Evolutionary conservation across 2,888 invertebrate species (phyloP).

Genomic region (Aricia artaxerxes): DNA sequence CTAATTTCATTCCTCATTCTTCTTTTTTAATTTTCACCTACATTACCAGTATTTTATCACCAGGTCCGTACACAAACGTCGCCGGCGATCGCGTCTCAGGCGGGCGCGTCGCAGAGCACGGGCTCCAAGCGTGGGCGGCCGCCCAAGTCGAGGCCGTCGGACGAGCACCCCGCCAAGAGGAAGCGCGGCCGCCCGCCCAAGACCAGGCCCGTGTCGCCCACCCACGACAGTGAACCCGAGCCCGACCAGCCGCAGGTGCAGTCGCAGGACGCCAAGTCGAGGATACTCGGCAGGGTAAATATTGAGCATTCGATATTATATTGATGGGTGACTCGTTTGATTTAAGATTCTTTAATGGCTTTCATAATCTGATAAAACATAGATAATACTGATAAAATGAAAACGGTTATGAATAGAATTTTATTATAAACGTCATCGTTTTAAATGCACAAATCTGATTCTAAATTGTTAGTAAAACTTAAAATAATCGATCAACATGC

Average conservation of each 20-base stretch:
- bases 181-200: constrained; percentile 70
- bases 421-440: too few relatives aligned
- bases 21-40: background rate
- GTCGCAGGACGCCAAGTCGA: constrained; percentile 64
- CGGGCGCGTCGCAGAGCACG: constrained; percentile 49
- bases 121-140: constrained; percentile 76
- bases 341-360: too few relatives aligned
- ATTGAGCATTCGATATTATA: too few relatives aligned
- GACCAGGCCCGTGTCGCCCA: constrained; percentile 50
- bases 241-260: constrained; percentile 48
- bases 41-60: background rate
- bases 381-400: too few relatives aligned
- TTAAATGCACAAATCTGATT: too few relatives aligned
- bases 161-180: constrained; percentile 67
- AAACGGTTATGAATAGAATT: too few relatives aligned
- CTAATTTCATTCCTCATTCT: background rate
- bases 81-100: constrained; percentile 45
- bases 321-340: too few relatives aligned
- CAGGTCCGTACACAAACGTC: constrained; percentile 43
- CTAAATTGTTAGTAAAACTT: background rate
- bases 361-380: too few relatives aligned
- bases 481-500: background rate
- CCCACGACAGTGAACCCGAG: constrained; percentile 47
- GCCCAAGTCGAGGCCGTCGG: constrained; percentile 64
- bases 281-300: constrained; percentile 67